Percentiles rank a stretch among this genome's conserved stretches.
Evolutionary conservation across 2,113 vertebrate species (phyloP).

Genomic region (Lampris megalopsis): DNA sequence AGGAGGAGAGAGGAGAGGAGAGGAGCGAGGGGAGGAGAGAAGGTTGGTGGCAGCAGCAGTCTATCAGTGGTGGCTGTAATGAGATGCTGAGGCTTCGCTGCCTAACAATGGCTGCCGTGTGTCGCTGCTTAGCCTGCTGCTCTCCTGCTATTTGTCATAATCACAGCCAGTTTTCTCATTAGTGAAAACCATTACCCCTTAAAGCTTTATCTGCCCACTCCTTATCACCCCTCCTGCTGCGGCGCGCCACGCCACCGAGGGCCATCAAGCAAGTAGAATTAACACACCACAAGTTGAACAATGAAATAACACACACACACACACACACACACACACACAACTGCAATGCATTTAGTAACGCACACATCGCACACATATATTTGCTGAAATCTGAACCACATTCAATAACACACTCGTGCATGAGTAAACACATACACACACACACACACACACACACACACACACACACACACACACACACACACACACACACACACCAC

Average conservation of each 20-base stretch:
- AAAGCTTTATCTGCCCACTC: slow-evolving; percentile 87
- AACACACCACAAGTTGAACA: neutral
- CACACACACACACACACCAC: slow-evolving; percentile 36
- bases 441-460: slow-evolving; percentile 8
- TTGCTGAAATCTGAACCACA: neutral
- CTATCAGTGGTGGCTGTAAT: slow-evolving; percentile 89
- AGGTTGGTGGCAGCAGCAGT: slow-evolving; percentile 75
- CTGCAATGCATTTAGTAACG: neutral
- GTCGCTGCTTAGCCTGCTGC: slow-evolving; percentile 97
- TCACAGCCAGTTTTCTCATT: slow-evolving; percentile 97
- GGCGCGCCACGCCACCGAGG: neutral
- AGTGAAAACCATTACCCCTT: slow-evolving; percentile 96
- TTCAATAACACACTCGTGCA: neutral
- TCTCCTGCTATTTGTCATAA: slow-evolving; percentile 95
- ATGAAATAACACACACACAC: neutral
- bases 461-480: slow-evolving; percentile 33
- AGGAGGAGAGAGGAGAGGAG: neutral
- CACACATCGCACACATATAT: neutral
- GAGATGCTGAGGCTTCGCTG: slow-evolving; percentile 91
- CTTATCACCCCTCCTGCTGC: slow-evolving; percentile 65
- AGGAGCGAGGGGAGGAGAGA: neutral
- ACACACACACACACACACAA: neutral
- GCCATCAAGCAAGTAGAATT: neutral
- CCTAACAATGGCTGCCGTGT: slow-evolving; percentile 90
- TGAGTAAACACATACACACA: neutral